Evolutionary conservation across 2,797 vertebrate species (phyloP).

Genomic region (Pachyuromys duprasi): DNA sequence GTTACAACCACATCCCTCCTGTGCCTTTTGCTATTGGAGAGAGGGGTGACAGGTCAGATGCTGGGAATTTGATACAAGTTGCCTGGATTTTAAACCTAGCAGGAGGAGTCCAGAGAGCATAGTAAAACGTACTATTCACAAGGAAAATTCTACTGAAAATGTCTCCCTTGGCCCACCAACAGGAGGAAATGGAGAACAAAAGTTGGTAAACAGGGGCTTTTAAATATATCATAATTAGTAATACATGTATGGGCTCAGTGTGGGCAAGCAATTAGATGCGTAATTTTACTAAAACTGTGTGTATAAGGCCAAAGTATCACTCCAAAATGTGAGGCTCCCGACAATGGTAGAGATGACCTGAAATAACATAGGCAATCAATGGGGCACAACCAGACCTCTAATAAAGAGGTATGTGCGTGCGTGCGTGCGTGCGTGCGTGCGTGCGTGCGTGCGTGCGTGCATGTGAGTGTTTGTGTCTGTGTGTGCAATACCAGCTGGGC

Average conservation of each 20-base stretch:
- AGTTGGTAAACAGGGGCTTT: slow-evolving; percentile 67
- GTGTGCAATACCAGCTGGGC: neutral
- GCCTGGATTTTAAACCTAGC: neutral
- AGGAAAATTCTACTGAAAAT: slow-evolving; percentile 42
- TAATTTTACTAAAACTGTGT: slow-evolving; percentile 64
- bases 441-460: neutral
- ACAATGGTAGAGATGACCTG: neutral
- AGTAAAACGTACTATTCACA: slow-evolving; percentile 33
- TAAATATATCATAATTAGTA: slow-evolving; percentile 83
- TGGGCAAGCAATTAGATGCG: slow-evolving; percentile 69
- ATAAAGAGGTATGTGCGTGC: neutral
- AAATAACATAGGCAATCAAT: neutral
- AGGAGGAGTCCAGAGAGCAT: neutral
- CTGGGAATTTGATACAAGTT: neutral
- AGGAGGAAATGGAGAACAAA: slow-evolving; percentile 77
- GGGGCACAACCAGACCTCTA: neutral
- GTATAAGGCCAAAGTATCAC: neutral
- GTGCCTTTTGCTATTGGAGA: no score
- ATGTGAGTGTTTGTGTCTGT: no score
- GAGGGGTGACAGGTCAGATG: neutral
- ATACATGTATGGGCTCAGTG: slow-evolving; percentile 57
- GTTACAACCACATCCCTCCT: neutral
- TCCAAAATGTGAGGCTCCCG: slow-evolving; percentile 22
- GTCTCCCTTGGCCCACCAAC: slow-evolving; percentile 27
- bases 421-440: neutral